Base-by-base conservation (phyloP, 2,888 invertebrate species). In the Lasioglossum morio region DNA sequence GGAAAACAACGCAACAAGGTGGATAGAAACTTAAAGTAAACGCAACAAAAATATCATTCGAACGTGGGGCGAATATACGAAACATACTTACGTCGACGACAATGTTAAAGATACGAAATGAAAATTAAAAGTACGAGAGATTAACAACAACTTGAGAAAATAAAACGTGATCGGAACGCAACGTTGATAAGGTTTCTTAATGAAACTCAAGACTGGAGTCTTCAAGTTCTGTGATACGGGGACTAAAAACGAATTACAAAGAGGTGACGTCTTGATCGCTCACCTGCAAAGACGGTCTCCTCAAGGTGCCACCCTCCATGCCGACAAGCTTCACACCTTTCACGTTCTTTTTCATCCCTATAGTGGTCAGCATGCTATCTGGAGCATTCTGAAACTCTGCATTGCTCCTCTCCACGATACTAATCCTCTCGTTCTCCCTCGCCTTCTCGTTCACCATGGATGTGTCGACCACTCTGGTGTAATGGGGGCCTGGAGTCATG, bases 301-400 rank as follows among this genome's bases (percentile, higher is more conserved):
- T 90, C 46, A 94, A 82, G 4, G 94, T 94, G 0, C 94, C 94
- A 46, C 95, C 95, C 72, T 95, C 95, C 95, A 95, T 95, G 23
- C 95, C 95, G 69, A 95, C 93, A 34, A 95, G 88, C 76, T 95
- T 95, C 10, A 95, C 95, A 0, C 95, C 95, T 79, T 95, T 95
- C 1, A 95, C 93, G 66, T 94, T 94, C 77, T 95, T 95, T 78
- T 94, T 95, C 27, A 91, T 92, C 19, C 91, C 89, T 5, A 90
- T 84, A 7, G 81, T 90, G 4, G 89, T 89, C 30, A 90, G 76
- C 84, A 85, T 85, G 10, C 79, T 84, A 14, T 90, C 90, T 5
- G 85, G 88, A 0, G 82, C 73, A 12, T 72, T 89, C 19, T 94
- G 88, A 2, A 95, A 90, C 72, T 95, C 95, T 85, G 94, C 90